These are phyloP conservation scores for Panagrolaimus sp. DNA, from an alignment of 1,140 invertebrate species.

Conservation along the genomic window DNA sequence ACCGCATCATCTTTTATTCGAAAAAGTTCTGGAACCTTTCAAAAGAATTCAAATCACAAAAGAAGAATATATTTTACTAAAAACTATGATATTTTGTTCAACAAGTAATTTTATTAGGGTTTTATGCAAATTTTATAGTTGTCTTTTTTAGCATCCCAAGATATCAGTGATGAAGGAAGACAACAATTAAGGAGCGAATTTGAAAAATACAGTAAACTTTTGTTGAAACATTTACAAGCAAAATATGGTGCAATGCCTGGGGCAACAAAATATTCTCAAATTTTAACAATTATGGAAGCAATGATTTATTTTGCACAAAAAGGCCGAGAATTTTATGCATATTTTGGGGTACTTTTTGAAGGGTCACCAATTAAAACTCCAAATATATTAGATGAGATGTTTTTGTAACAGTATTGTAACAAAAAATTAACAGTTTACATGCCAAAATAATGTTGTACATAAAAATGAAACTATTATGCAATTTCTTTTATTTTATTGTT, in stretches of 20 bases:
- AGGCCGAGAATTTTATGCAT: neutral
- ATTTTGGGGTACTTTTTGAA: too few species aligned
- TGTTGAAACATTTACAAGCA: neutral
- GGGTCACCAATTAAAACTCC: too few species aligned
- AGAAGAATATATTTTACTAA: neutral
- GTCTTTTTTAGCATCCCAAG: neutral
- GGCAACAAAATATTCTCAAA: neutral
- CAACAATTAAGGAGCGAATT: neutral
- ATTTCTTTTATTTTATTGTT: too few species aligned
- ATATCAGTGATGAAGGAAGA: neutral
- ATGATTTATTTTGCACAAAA: slow-evolving; percentile 6
- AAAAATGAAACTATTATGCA: too few species aligned
- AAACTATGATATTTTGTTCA: neutral
- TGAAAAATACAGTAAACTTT: neutral
- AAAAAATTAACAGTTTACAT: too few species aligned
- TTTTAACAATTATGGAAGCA: neutral
- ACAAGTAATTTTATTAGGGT: too few species aligned
- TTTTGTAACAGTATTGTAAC: too few species aligned
- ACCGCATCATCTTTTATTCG: neutral
- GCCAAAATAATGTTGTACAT: too few species aligned
- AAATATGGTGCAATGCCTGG: neutral
- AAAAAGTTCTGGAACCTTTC: neutral
- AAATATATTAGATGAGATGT: too few species aligned
- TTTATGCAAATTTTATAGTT: too few species aligned
- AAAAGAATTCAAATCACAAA: neutral